phyloP scores from a whole-genome alignment of 2,888 invertebrate genomes.

The Idaea biselata region DNA sequence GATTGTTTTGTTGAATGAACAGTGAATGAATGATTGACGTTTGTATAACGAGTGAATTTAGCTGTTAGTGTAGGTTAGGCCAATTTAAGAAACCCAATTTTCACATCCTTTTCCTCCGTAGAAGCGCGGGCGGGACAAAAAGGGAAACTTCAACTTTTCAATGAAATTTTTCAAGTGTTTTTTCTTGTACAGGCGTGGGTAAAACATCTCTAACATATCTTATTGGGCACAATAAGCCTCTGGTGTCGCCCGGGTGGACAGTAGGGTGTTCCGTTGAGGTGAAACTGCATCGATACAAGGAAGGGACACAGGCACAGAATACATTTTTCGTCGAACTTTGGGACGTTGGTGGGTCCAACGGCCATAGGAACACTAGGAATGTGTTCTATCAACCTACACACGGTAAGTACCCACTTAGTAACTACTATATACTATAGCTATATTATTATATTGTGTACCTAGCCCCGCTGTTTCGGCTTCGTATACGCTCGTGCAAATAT shows the following conservation, averaged over 20 bases:
- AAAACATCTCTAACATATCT: conserved; percentile 97
- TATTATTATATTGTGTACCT: background rate
- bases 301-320: conserved; percentile 94
- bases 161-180: background rate
- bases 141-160: background rate
- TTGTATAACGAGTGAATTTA: conserved; percentile 6
- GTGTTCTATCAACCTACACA: conserved; percentile 97
- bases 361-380: conserved; percentile 94
- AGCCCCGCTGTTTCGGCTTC: too few species aligned
- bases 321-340: conserved; percentile 97
- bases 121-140: background rate
- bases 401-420: conserved; percentile 75
- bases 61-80: background rate
- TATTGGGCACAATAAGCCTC: conserved; percentile 92
- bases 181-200: conserved; percentile 89
- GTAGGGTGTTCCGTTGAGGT: conserved; percentile 98
- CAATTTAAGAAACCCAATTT: background rate
- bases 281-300: conserved; percentile 96
- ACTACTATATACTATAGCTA: background rate
- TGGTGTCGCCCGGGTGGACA: conserved; percentile 95
- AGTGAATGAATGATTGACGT: background rate
- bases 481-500: too few species aligned
- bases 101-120: background rate
- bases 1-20: conserved; percentile 40
- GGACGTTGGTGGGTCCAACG: conserved; percentile 97